These are phyloP conservation scores for Orchesella flavescens DNA, from an alignment of 2,888 invertebrate genomes.

Conservation along the genomic window DNA sequence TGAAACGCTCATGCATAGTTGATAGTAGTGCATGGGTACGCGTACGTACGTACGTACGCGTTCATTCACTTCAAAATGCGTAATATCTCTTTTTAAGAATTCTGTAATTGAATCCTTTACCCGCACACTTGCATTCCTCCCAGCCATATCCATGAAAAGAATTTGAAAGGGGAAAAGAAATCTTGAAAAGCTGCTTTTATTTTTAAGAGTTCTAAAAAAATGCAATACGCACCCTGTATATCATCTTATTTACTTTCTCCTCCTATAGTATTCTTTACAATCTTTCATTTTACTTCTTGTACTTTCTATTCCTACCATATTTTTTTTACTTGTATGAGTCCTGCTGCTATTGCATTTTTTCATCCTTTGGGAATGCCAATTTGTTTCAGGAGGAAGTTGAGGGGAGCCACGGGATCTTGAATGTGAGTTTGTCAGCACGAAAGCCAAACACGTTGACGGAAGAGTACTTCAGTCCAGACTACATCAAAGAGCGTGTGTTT, in stretches of 20 bases:
- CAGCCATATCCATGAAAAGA: constrained; percentile 18
- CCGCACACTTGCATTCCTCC: constrained; percentile 33
- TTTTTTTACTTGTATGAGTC: neutral
- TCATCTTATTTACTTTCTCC: constrained; percentile 16
- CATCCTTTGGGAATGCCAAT: constrained; percentile 51
- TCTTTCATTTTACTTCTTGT: constrained; percentile 15
- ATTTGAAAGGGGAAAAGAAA: constrained; percentile 22
- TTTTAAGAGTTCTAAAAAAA: constrained; percentile 28
- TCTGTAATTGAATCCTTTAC: constrained; percentile 41
- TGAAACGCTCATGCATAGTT: neutral
- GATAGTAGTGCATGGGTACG: too few species aligned
- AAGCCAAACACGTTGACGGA: constrained; percentile 85
- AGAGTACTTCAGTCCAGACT: constrained; percentile 87
- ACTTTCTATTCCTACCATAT: neutral
- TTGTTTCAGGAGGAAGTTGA: constrained; percentile 86
- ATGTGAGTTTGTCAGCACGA: constrained; percentile 93
- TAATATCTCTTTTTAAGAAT: constrained; percentile 4
- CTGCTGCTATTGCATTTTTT: constrained; percentile 24
- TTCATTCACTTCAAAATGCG: neutral
- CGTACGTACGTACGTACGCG: neutral
- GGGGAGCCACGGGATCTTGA: constrained; percentile 88
- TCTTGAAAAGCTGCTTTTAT: constrained; percentile 26
- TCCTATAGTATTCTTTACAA: constrained; percentile 17
- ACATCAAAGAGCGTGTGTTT: constrained; percentile 94
- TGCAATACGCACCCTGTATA: constrained; percentile 26